Percentiles rank a stretch among this genome's conserved stretches.
Conservation (phyloP, 2,113 vertebrate species). For the Serinus canaria region DNA sequence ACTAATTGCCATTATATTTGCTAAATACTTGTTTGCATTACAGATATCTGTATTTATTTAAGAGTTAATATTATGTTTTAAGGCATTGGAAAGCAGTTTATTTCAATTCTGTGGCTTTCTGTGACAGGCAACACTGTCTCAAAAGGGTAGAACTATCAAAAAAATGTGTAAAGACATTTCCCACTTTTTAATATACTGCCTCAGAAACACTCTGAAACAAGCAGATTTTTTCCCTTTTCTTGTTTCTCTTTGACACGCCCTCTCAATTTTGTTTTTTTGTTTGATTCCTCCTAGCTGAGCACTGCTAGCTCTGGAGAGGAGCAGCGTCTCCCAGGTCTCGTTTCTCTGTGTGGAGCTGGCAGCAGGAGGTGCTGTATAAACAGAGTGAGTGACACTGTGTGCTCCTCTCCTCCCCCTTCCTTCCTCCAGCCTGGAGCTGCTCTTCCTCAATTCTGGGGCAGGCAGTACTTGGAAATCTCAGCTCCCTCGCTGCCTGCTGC, state of each 20-base stretch:
- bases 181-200: not conserved
- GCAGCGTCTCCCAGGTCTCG: not conserved
- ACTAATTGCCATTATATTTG: not conserved
- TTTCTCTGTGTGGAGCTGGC: conserved; percentile 43
- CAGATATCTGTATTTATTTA: not conserved
- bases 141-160: not conserved
- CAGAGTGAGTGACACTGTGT: conserved; percentile 18
- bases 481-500: not conserved
- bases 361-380: conserved; percentile 80
- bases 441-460: conserved; percentile 39
- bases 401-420: not conserved
- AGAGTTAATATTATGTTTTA: not conserved
- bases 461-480: not conserved
- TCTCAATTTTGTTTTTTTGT: not conserved
- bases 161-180: not conserved
- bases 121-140: not conserved
- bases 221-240: not conserved
- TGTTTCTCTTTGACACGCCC: not conserved
- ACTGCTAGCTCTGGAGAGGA: not conserved
- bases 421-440: not conserved
- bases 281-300: conserved; percentile 22
- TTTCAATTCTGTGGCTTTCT: not conserved
- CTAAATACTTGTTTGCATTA: not conserved
- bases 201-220: not conserved
- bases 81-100: not conserved